Evolutionary conservation across 2,113 vertebrate species (phyloP).

Genomic region (Oryzias melastigma): DNA sequence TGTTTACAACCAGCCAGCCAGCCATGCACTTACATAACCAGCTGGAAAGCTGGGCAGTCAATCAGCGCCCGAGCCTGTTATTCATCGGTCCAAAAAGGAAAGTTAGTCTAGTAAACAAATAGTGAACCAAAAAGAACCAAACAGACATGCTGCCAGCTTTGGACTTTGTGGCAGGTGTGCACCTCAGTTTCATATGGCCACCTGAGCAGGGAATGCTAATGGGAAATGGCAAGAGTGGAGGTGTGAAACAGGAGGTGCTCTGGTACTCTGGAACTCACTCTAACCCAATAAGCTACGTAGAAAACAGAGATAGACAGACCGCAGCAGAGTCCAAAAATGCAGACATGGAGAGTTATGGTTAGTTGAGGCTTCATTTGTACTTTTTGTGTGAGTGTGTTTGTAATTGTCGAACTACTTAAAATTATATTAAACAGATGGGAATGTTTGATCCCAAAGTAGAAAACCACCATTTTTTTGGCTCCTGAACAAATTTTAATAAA

Average conservation of each 20-base stretch:
- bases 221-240: slow-evolving; percentile 45
- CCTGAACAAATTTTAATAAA: no score
- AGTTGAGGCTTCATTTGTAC: background rate
- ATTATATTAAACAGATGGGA: no score
- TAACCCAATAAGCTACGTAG: slow-evolving; percentile 33
- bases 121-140: slow-evolving; percentile 1
- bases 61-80: slow-evolving; percentile 20
- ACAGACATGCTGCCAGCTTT: slow-evolving; percentile 21
- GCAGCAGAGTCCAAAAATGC: background rate
- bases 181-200: slow-evolving; percentile 39
- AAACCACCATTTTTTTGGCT: no score
- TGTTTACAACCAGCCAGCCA: slow-evolving; percentile 23
- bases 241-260: slow-evolving; percentile 44
- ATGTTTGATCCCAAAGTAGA: no score
- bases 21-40: slow-evolving; percentile 35
- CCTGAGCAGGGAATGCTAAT: slow-evolving; percentile 46
- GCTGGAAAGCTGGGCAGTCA: slow-evolving; percentile 21
- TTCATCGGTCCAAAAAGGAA: slow-evolving; percentile 33
- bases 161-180: slow-evolving; percentile 51
- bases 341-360: background rate
- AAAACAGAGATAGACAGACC: slow-evolving; percentile 17
- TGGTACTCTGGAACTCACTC: slow-evolving; percentile 24
- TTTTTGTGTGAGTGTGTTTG: background rate
- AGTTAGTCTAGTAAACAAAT: slow-evolving; percentile 11
- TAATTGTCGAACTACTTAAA: no score